Evolutionary conservation across 2,888 invertebrate genomes (phyloP), one percentile per base, ranked within the genome.

Genomic region (Norana najaformis): DNA sequence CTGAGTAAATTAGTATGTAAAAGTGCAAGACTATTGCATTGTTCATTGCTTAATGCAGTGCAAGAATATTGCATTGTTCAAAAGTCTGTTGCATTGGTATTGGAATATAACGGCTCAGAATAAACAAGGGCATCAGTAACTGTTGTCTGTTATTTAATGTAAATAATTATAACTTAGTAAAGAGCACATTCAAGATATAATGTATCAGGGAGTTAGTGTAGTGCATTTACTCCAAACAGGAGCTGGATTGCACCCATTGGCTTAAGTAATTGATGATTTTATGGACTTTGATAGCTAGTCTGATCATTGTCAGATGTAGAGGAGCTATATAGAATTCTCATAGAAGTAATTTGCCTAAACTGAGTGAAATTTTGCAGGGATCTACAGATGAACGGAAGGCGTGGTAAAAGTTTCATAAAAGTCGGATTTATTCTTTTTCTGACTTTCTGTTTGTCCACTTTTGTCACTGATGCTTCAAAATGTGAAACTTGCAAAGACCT

Each of bases 401-500:
- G 85, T 85, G 85, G 18, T 35, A 37, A 36, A 35, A 36, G 35
- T 85, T 85, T 37, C 1, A 35, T 37, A 23, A 36, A 37, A 36
- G 35, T 37, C 37, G 85, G 85, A 85, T 85, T 13, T 16, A 13
- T 85, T 35, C 20, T 85, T 34, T 85, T 85, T 35, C 37, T 85
- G 85, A 85, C 85, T 18, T 35, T 85, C 35, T 85, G 36, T 30
- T 20, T 85, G 36, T 85, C 85, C 30, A 23, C 85, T 20, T 36
- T 14, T 36, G 16, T 23, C 36, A 88, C 88, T 30, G 83, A 89
- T n/a, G n/a, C 38, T 35, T 53, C 41, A 38, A 90, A 90, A 89
- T 92, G 92, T 90, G 89, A 91, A 23, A 91, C 90, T 6, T 92
- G 92, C 89, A 91, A 89, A 88, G 89, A 89, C 30, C 90, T 92